Evolutionary conservation across 2,888 invertebrate genomes (phyloP), one percentile per base, ranked within the genome.

Genomic region (Diarsia rubi): DNA sequence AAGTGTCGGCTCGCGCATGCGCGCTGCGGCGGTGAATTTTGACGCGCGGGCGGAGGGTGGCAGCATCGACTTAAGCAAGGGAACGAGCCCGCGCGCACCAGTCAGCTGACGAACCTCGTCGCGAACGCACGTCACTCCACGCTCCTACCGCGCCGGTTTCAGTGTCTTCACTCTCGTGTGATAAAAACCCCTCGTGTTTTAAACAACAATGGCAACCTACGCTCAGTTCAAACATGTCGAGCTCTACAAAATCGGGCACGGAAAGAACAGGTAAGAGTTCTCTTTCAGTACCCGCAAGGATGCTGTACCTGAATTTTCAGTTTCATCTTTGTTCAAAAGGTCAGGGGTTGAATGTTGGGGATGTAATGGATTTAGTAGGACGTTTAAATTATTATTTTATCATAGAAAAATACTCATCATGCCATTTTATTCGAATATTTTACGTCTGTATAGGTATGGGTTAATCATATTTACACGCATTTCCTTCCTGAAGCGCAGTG

Each of bases 211-310:
- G 98, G 98, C 98, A 94, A 98, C 98, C 94, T 99, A 98, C 97
- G 98, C 98, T 93, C 98, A 98, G 89, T 99, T 98, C 97, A 98
- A 98, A 97, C 98, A 99, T 97, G 98, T 99, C 95, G 99, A 99
- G 97, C 98, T 99, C 91, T 98, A 98, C 97, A 98, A 98, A 97
- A 98, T 99, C 94, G 99, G 99, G 95, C 98, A 98, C 96, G 98
- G 98, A 94, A 99, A 99, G 97, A 98, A 98, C 97, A 98, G 98
- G 99, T 99, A 88, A 94, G 93, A 71, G 73, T 74, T 77, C 79
- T 79, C 83, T 87, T 86, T 83, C 84, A 83, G 81, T 86, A 83
- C 68, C 65, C 69, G 88, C 86, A 88, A 86, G 92, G 93, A 93
- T 93, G 92, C 91, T 93, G 94, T 79, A 85, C 76, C 83, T 85